Evolutionary conservation across 2,113 vertebrate species (phyloP), one percentile per base, ranked within the genome.

Genomic region (Genyomyrus donnyi): DNA sequence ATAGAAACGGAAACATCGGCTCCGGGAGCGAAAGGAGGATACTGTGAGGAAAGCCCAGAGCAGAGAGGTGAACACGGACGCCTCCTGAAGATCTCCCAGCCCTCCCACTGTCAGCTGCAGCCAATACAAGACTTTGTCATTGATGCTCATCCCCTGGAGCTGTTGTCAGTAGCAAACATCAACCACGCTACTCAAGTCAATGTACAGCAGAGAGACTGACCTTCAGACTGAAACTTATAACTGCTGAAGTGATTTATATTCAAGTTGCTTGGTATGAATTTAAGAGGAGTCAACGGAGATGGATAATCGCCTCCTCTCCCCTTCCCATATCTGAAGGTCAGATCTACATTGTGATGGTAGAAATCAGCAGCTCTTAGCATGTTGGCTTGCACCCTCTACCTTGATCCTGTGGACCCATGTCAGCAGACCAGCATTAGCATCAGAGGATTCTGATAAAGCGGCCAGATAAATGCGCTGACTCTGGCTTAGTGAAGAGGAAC

Each of bases 361-460:
- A 56, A 31, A 50, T 89, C 70, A 42, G 8, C 15, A 45, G 74
- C 49, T 53, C 48, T n/a, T 10, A 87, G 48, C 21, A 48, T 8
- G 88, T 3, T 10, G 70, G n/a, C 11, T 19, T 31, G 27, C 49
- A 49, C 5, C 85, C 2, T 53, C 49, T 27, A n/a, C 24, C 70
- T 53, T 46, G 50, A 49, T 66, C 46, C 19, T 19, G 70, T 39
- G 17, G 7, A 21, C 5, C 49, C 27, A 13, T 50, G 9, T 19
- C 48, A 77, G 15, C 31, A 39, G 39, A 31, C 10, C 31, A 11
- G 35, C 21, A 80, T 21, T 53, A 46, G 45, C 58, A 53, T 50
- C 27, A 46, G 70, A n/a, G 62, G 7, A 53, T 9, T 46, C 90
- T 90, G 93, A 95, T 95, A 89, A 92, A 94, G 91, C 93, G 94